Percentiles rank a stretch among this genome's conserved stretches.
phyloP scores from a whole-genome alignment of 37 sponge, comb jelly and placozoan genomes.

The Haliclona indistincta region DNA sequence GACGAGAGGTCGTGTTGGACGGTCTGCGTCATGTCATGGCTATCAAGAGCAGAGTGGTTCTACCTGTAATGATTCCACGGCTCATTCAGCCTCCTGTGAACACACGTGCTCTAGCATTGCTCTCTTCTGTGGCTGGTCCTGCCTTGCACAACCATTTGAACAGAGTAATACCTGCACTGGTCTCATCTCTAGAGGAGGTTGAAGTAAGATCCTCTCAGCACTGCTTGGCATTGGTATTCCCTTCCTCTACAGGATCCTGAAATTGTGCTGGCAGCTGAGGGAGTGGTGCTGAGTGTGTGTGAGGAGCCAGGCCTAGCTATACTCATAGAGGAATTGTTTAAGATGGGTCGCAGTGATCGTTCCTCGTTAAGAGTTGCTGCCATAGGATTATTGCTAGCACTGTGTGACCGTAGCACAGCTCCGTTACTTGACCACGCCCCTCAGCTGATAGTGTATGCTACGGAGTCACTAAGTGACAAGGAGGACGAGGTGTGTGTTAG shows the following conservation, averaged over 20 bases:
- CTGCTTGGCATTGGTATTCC: background rate
- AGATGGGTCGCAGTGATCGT: background rate
- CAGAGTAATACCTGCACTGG: slow-evolving; percentile 76
- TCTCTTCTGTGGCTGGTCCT: slow-evolving; percentile 93
- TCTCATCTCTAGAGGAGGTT: slow-evolving; percentile 35
- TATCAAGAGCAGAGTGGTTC: slow-evolving; percentile 85
- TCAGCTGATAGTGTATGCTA: slow-evolving; percentile 61
- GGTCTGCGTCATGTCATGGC: slow-evolving; percentile 93
- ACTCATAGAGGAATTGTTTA: slow-evolving; percentile 64
- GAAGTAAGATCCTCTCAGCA: background rate
- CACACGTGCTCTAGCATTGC: slow-evolving; percentile 81
- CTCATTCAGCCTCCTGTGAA: slow-evolving; percentile 85
- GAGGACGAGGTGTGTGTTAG: slow-evolving; percentile 56
- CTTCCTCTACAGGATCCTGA: background rate
- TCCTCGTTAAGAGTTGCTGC: slow-evolving; percentile 45
- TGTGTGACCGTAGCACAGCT: slow-evolving; percentile 48
- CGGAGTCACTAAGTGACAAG: slow-evolving; percentile 70
- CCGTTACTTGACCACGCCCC: slow-evolving; percentile 64
- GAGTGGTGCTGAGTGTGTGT: slow-evolving; percentile 51
- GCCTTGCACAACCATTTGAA: slow-evolving; percentile 75
- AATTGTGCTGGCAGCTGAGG: slow-evolving; percentile 3
- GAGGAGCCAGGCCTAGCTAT: slow-evolving; percentile 53
- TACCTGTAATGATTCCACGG: slow-evolving; percentile 93
- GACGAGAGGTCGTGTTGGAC: slow-evolving; percentile 80
- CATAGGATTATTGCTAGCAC: slow-evolving; percentile 46